phyloP scores from a whole-genome alignment of 2,888 invertebrate species.

The Cephus spinipes region DNA sequence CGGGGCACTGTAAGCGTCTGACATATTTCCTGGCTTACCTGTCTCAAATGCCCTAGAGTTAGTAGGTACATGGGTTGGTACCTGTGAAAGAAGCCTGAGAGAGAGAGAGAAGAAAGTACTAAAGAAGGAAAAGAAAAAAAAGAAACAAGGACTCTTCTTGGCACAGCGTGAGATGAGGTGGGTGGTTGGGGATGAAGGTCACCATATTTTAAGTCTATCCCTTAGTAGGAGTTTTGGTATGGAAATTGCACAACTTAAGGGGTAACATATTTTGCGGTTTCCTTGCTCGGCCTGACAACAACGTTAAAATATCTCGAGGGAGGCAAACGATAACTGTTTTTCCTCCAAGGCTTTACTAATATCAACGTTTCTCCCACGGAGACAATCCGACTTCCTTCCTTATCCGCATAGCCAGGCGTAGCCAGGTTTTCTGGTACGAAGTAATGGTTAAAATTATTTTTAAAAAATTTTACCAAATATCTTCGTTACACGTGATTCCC shows the following conservation, averaged over 20 bases:
- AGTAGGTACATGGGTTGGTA: not conserved
- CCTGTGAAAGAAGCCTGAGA: not conserved
- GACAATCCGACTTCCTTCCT: not conserved
- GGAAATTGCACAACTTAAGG: slow-evolving; percentile 38
- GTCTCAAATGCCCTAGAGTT: not conserved
- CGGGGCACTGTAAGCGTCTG: slow-evolving; percentile 32
- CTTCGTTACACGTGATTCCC: no score
- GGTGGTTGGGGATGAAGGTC: slow-evolving; percentile 8
- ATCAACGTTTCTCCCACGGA: not conserved
- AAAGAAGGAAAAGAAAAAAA: not conserved
- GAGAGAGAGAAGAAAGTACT: not conserved
- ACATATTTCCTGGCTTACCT: slow-evolving; percentile 35
- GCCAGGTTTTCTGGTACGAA: no score
- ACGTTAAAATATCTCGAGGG: not conserved
- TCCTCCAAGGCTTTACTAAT: not conserved
- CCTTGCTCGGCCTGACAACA: not conserved
- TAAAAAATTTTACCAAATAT: no score
- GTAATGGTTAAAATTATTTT: not conserved
- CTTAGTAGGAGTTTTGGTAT: slow-evolving; percentile 34
- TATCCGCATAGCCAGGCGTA: not conserved
- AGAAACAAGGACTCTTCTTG: not conserved
- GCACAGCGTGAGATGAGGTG: not conserved
- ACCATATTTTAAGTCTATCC: slow-evolving; percentile 31
- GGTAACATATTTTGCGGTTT: slow-evolving; percentile 29
- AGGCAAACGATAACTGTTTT: not conserved